Percentiles rank a stretch among this genome's conserved stretches.
These are phyloP conservation scores for Manis javanica DNA, from an alignment of 2,797 vertebrate genomes.

Conservation along the genomic window DNA sequence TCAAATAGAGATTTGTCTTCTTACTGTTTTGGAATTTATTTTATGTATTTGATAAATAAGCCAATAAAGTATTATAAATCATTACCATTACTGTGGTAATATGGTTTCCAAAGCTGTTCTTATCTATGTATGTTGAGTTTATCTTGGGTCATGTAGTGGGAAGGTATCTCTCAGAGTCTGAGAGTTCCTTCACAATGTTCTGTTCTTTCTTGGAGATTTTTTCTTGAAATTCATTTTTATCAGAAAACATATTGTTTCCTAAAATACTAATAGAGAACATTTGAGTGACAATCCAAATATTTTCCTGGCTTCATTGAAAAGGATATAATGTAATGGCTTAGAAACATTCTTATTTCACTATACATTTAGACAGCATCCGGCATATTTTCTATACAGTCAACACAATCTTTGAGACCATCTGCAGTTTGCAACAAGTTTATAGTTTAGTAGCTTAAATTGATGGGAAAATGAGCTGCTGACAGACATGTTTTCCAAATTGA, in stretches of 20 bases:
- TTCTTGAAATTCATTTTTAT: neutral
- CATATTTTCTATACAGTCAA: constrained; percentile 58
- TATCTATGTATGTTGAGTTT: neutral
- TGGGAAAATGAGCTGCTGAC: constrained; percentile 63
- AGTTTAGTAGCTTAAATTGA: constrained; percentile 66
- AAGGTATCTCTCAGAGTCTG: neutral
- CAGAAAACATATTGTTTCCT: neutral
- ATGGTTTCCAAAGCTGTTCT: neutral
- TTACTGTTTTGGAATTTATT: neutral
- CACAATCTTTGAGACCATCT: constrained; percentile 66
- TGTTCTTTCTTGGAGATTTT: neutral
- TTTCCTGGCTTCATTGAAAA: neutral
- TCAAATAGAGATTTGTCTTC: neutral
- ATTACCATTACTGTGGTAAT: neutral
- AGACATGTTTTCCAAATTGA: constrained; percentile 69
- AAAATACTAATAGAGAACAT: constrained; percentile 10
- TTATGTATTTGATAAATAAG: constrained; percentile 5
- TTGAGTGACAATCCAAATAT: constrained; percentile 52
- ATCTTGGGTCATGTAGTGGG: neutral
- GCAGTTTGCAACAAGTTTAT: constrained; percentile 64
- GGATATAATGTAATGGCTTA: constrained; percentile 22
- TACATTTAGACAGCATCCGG: constrained; percentile 55
- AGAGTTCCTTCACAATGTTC: neutral
- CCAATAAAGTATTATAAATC: neutral
- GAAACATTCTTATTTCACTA: constrained; percentile 24